Percentiles rank a stretch among this genome's conserved stretches.
phyloP scores from a whole-genome alignment of 2,113 vertebrate species.

The Himantopus leucocephalus region DNA sequence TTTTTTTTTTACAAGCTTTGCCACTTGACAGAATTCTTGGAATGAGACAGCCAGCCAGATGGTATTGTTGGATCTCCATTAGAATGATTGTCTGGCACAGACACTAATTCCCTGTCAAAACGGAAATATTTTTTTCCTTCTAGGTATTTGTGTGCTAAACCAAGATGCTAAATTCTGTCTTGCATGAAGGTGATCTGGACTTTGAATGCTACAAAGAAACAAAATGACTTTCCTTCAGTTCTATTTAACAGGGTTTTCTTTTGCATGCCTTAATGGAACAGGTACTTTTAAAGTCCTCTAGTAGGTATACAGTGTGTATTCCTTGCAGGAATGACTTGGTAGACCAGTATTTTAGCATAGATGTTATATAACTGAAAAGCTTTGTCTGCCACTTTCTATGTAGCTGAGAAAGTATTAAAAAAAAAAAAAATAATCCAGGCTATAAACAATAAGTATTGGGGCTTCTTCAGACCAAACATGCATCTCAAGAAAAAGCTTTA shows the following conservation, averaged over 20 bases:
- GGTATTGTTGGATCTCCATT: not conserved
- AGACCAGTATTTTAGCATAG: not conserved
- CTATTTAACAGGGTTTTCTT: not conserved
- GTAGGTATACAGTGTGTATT: not conserved
- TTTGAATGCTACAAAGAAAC: not conserved
- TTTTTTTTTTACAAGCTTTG: not conserved
- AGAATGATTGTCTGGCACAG: not conserved
- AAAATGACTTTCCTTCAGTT: not conserved
- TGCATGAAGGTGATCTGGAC: not conserved
- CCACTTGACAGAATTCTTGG: not conserved
- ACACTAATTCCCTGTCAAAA: not conserved
- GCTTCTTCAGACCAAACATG: not conserved
- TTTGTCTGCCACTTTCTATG: not conserved
- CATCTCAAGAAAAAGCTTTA: not conserved
- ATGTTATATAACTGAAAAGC: not conserved
- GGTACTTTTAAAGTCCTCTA: not conserved
- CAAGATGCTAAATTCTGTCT: not conserved
- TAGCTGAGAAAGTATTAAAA: not conserved
- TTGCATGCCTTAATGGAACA: not conserved
- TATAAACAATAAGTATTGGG: not conserved
- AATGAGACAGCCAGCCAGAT: conserved; percentile 20
- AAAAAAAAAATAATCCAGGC: not conserved
- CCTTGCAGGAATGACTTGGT: not conserved
- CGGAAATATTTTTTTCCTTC: not conserved
- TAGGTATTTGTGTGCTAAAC: not conserved